Conservation (phyloP, 2,113 vertebrate species). For the Bubalus kerabau region DNA sequence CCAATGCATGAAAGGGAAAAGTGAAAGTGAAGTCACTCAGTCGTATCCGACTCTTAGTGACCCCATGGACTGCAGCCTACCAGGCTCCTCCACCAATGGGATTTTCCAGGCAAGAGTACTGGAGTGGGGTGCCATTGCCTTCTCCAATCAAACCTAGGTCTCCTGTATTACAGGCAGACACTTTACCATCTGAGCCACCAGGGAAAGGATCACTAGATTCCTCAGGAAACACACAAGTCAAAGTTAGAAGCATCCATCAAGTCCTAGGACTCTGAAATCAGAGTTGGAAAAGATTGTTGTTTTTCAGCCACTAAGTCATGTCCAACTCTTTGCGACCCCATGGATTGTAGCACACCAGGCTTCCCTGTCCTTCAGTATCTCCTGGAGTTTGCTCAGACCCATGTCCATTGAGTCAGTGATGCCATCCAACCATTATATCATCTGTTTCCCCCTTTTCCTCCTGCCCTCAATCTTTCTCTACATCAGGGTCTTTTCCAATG, state of each 20-base stretch:
- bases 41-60: neutral
- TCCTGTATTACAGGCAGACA: neutral
- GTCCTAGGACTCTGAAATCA: neutral
- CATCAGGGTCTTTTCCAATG: neutral
- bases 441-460: neutral
- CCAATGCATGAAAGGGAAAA: too few species aligned
- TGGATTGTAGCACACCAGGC: neutral
- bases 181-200: neutral
- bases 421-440: neutral
- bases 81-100: neutral
- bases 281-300: neutral
- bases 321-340: neutral
- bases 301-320: neutral
- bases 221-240: neutral
- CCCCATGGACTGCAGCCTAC: neutral
- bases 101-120: neutral
- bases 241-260: neutral
- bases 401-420: neutral
- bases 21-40: neutral
- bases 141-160: neutral
- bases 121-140: neutral
- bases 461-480: neutral
- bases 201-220: neutral
- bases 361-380: neutral
- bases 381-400: neutral